Base-by-base conservation (phyloP, 2,888 invertebrate species). In the Ommatoiulus sabulosus region DNA sequence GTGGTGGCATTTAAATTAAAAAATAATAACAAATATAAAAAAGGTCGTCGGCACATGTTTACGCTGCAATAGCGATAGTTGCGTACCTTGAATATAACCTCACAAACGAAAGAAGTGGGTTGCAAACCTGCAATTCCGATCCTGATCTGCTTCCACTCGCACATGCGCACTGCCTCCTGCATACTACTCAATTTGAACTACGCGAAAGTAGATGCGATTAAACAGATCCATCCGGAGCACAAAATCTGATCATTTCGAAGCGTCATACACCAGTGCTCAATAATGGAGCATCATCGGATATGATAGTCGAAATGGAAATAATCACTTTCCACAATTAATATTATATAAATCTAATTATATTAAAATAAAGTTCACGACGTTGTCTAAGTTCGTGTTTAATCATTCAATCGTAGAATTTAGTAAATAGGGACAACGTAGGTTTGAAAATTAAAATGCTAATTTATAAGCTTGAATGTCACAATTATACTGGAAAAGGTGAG, bases 1-100 rank as follows among this genome's bases (percentile, higher is more conserved):
- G 72, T 72, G 72, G 72, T 72, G 72, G 72, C 72, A 24, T 72
- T 72, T 72, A 72, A 72, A 72, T 72, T 72, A 72, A 24, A 72
- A 20, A 72, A 20, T 24, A 72, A 72, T 72, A 72, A 72, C 24
- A 72, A 20, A 20, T 24, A 72, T 20, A 15, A 72, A 72, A 72
- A 72, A 72, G 72, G 72, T 72, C 72, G 20, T 72, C 72, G 20
- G 24, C 20, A 6, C 20, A 20, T 72, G 24, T 72, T 72, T 72
- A 17, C 20, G 24, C 20, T 72, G 24, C 72, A 20, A 8, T 0
- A 7, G 20, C 24, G 72, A 24, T 20, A 72, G 72, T 10, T 24
- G 72, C 24, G 24, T 72, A 72, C 7, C 72, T 72, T 72, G 20
- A 72, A 8, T 20, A 12, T 52, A 15, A 8, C 52, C 15, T 52